Percentiles rank a stretch among this genome's conserved stretches.
Conservation (phyloP, 2,888 invertebrate species). For the Nomada hirtipes region DNA sequence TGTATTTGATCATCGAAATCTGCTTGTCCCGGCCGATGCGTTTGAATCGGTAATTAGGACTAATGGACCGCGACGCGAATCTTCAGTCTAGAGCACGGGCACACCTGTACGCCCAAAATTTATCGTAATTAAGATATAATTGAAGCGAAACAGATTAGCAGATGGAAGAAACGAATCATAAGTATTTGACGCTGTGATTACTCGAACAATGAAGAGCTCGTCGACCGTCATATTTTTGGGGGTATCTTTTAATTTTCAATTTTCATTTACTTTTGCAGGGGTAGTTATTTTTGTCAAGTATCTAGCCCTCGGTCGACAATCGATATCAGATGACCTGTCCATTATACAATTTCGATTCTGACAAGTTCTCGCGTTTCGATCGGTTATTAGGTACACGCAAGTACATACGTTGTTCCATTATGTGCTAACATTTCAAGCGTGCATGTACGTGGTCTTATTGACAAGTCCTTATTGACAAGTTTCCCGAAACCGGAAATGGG, state of each 20-base stretch:
- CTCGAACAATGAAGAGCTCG: no score
- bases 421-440: neutral
- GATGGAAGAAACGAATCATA: no score
- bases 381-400: neutral
- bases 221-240: no score
- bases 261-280: no score
- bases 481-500: slow-evolving; percentile 4
- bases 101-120: neutral
- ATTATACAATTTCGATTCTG: neutral
- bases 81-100: no score
- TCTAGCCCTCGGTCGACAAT: no score
- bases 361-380: neutral
- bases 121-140: neutral
- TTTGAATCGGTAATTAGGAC: slow-evolving; percentile 23
- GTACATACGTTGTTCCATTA: neutral
- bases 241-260: no score
- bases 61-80: neutral
- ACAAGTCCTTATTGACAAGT: neutral
- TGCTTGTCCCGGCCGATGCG: slow-evolving; percentile 29
- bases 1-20: slow-evolving; percentile 47
- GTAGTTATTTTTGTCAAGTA: no score
- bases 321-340: neutral
- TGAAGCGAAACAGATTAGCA: neutral
- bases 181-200: no score
- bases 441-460: neutral